phyloP scores from a whole-genome alignment of 2,797 vertebrate genomes.

The Monodelphis domestica region DNA sequence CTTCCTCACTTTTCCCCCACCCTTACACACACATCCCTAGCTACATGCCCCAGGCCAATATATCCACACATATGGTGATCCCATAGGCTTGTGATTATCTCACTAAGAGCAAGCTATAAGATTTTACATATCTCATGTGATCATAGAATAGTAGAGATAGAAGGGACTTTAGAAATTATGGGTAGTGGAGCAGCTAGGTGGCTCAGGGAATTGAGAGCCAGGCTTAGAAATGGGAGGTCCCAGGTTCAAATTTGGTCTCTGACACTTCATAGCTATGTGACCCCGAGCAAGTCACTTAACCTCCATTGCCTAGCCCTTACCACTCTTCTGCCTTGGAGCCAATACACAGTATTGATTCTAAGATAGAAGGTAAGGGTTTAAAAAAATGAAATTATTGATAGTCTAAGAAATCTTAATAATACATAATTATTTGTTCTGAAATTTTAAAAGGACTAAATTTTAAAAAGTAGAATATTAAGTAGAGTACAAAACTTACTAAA shows the following conservation, averaged over 20 bases:
- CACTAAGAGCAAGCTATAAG: too few species aligned
- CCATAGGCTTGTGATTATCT: not conserved
- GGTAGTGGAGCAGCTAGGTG: too few species aligned
- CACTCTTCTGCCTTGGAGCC: too few species aligned
- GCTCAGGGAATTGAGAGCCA: too few species aligned
- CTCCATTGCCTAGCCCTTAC: too few species aligned
- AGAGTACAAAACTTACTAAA: not conserved
- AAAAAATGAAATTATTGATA: not conserved
- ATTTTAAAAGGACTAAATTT: not conserved
- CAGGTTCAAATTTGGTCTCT: too few species aligned
- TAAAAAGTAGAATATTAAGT: not conserved
- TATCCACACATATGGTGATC: not conserved
- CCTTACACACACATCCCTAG: not conserved
- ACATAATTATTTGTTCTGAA: not conserved
- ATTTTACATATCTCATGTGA: not conserved
- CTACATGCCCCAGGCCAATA: not conserved
- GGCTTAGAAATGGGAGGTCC: too few species aligned
- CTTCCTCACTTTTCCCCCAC: not conserved
- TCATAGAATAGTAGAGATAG: not conserved
- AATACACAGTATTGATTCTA: too few species aligned
- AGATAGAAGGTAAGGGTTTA: too few species aligned
- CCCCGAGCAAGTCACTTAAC: too few species aligned
- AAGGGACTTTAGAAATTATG: not conserved
- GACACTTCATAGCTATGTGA: too few species aligned
- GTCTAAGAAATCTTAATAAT: not conserved